Evolutionary conservation across 64 coral and sea anemone genomes (phyloP).

Genomic region (Trachythela sp.): DNA sequence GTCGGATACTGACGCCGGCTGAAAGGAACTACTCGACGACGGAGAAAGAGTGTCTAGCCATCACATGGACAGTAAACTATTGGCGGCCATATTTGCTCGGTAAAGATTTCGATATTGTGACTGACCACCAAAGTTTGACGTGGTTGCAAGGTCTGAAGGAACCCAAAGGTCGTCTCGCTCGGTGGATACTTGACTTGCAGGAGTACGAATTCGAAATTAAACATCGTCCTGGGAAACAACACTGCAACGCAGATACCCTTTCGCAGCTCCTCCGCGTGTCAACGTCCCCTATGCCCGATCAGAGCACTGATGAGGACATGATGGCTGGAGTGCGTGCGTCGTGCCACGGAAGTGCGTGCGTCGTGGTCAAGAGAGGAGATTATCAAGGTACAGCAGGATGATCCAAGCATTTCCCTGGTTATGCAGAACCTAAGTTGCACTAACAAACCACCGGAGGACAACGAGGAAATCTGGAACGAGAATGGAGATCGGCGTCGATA

Average conservation of each 20-base stretch:
- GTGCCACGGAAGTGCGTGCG: too few relatives aligned
- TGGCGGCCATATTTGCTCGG: neutral
- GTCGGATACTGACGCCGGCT: neutral
- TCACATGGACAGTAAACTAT: neutral
- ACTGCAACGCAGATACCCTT: slow-evolving; percentile 7
- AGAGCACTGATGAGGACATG: too few relatives aligned
- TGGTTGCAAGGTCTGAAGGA: neutral
- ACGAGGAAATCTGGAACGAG: too few relatives aligned
- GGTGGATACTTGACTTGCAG: neutral
- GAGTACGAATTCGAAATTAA: neutral
- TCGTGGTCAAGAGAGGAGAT: too few relatives aligned
- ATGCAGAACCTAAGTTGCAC: too few relatives aligned
- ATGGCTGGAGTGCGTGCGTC: too few relatives aligned
- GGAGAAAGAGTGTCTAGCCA: neutral
- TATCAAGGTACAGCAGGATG: too few relatives aligned
- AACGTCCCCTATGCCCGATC: too few relatives aligned
- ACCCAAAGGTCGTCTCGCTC: neutral
- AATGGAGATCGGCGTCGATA: neutral
- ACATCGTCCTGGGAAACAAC: neutral
- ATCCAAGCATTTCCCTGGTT: too few relatives aligned
- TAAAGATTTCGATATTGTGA: neutral
- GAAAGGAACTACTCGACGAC: neutral
- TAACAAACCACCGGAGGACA: too few relatives aligned
- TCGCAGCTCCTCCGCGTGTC: neutral
- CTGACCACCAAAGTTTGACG: neutral